These are phyloP conservation scores for Leptopilina clavipes DNA, from an alignment of 1,140 invertebrate species.

Conservation along the genomic window DNA sequence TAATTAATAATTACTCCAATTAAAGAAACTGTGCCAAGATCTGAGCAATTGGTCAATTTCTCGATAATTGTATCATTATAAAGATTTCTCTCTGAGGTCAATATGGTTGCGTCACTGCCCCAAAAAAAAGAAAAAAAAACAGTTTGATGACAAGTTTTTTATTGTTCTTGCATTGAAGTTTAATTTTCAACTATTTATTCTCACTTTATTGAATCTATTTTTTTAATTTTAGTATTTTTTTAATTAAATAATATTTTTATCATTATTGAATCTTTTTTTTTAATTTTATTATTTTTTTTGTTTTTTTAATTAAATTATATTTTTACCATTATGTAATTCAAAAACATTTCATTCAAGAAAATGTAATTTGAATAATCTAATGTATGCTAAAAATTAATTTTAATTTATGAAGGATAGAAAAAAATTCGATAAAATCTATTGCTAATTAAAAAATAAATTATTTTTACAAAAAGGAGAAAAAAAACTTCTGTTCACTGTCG, in stretches of 20 bases:
- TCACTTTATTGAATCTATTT: too few relatives aligned
- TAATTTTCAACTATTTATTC: not conserved
- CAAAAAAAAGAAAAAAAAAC: constrained; percentile 2
- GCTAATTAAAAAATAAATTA: not conserved
- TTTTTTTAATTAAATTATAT: too few relatives aligned
- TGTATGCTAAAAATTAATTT: too few relatives aligned
- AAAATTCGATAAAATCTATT: too few relatives aligned
- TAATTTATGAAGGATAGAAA: too few relatives aligned
- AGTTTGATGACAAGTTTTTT: not conserved
- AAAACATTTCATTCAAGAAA: too few relatives aligned
- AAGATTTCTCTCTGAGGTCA: not conserved
- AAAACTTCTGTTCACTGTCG: not conserved
- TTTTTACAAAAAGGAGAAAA: not conserved
- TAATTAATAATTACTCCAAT: constrained; percentile 24
- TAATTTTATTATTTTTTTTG: too few relatives aligned
- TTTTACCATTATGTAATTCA: too few relatives aligned
- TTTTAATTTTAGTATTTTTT: too few relatives aligned
- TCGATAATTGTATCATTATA: constrained; percentile 13
- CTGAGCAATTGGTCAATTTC: constrained; percentile 25
- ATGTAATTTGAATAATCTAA: too few relatives aligned
- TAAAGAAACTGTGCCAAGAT: constrained; percentile 20
- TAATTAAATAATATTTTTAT: too few relatives aligned
- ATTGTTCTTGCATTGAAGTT: not conserved
- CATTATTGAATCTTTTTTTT: too few relatives aligned
- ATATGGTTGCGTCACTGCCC: constrained; percentile 15